phyloP scores from a whole-genome alignment of 2,888 invertebrate genomes.

The Dione juno region DNA sequence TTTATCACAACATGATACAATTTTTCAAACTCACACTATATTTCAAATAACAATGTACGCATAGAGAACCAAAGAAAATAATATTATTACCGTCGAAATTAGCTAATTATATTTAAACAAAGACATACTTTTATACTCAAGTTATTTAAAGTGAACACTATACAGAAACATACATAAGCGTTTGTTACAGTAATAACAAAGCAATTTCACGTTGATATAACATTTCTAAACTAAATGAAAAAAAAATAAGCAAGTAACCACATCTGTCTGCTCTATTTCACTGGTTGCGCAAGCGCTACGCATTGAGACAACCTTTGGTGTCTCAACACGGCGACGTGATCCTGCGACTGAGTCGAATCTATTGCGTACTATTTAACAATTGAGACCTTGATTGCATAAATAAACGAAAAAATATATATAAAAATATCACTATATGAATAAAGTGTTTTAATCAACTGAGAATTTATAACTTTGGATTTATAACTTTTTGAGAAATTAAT shows the following conservation, averaged over 20 bases:
- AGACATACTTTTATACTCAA: not conserved
- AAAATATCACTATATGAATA: conserved; percentile 4
- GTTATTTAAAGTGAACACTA: not conserved
- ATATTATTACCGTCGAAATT: too few species aligned
- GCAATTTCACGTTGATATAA: conserved; percentile 30
- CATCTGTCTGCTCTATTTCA: conserved; percentile 58
- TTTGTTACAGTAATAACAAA: conserved; percentile 24
- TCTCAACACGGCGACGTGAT: conserved; percentile 62
- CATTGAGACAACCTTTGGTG: conserved; percentile 63
- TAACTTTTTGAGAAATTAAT: too few species aligned
- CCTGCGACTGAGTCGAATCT: conserved; percentile 55
- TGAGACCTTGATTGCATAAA: conserved; percentile 29
- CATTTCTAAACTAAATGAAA: conserved; percentile 36
- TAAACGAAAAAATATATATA: not conserved
- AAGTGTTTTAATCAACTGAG: not conserved
- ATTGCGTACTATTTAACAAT: conserved; percentile 53
- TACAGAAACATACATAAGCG: not conserved
- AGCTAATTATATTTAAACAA: too few species aligned
- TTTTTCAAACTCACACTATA: too few species aligned
- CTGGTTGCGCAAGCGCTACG: conserved; percentile 56
- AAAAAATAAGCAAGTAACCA: conserved; percentile 50
- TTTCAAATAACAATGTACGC: too few species aligned
- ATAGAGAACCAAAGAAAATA: too few species aligned
- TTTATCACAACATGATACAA: too few species aligned
- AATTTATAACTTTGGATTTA: not conserved